These are phyloP conservation scores for Cryptoblepharus egeriae DNA, from an alignment of 2,797 vertebrate genomes.

Conservation along the genomic window DNA sequence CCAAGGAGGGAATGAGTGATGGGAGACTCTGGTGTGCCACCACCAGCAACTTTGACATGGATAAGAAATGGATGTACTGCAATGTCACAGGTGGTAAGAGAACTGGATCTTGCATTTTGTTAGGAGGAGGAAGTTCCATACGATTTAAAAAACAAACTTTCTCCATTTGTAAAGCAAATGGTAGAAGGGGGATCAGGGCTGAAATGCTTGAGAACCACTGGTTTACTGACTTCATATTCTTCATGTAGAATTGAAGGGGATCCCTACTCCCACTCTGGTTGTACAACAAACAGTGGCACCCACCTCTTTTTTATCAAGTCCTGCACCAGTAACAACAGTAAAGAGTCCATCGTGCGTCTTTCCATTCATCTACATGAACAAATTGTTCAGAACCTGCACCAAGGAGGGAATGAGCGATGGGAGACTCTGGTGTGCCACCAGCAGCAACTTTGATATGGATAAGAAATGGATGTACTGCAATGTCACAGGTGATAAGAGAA, in stretches of 20 bases:
- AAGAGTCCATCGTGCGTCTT: constrained; percentile 5
- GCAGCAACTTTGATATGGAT: constrained; percentile 23
- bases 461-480: constrained; percentile 29
- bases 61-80: constrained; percentile 27
- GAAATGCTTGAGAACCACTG: too few species aligned
- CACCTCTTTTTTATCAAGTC: background rate
- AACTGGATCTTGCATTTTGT: too few species aligned
- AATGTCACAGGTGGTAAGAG: constrained; percentile 17
- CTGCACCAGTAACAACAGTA: background rate
- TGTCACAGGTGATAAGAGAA: constrained; percentile 11
- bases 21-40: constrained; percentile 25
- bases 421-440: constrained; percentile 27
- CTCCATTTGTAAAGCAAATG: too few species aligned
- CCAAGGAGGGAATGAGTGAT: background rate
- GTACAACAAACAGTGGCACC: background rate
- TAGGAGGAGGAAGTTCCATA: too few species aligned
- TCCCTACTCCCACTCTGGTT: background rate
- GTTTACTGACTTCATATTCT: too few species aligned
- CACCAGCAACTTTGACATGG: constrained; percentile 25
- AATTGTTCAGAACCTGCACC: constrained; percentile 1
- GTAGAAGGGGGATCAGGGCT: too few species aligned
- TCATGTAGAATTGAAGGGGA: background rate
- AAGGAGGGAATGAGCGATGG: background rate
- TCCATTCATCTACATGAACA: constrained; percentile 24
- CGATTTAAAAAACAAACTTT: too few species aligned